phyloP scores from a whole-genome alignment of 1,140 invertebrate genomes.

The Hyles vespertilio region DNA sequence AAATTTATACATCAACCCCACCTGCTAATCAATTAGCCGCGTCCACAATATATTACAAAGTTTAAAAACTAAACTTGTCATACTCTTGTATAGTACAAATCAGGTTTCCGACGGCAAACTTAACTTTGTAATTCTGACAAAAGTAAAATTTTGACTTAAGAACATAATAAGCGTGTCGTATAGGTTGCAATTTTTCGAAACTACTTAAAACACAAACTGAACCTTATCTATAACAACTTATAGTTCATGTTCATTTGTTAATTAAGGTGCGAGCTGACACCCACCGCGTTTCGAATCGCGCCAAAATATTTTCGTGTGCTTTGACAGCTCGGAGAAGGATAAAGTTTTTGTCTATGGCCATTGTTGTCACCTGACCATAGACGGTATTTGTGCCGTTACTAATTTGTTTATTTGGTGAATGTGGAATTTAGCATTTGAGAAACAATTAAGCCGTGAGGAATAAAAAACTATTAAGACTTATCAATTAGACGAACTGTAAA shows the following conservation, averaged over 20 bases:
- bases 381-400: slow-evolving; percentile 25
- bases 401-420: neutral
- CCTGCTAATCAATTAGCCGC: no score
- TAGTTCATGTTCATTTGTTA: neutral
- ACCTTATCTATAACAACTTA: neutral
- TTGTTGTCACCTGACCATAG: slow-evolving; percentile 44
- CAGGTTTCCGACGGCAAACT: no score
- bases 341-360: slow-evolving; percentile 25
- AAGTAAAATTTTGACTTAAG: no score
- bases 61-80: no score
- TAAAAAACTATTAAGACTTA: no score
- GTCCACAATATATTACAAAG: no score
- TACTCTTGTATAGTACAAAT: no score
- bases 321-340: slow-evolving; percentile 50
- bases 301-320: slow-evolving; percentile 66
- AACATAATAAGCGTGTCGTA: no score
- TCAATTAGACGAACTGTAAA: no score
- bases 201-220: neutral
- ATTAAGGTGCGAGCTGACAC: slow-evolving; percentile 4
- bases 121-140: no score
- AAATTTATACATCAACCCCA: no score
- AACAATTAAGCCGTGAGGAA: neutral
- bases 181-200: no score
- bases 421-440: neutral
- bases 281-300: slow-evolving; percentile 59